phyloP scores from a whole-genome alignment of 1,140 invertebrate species.

The Probaryconus sp. region DNA sequence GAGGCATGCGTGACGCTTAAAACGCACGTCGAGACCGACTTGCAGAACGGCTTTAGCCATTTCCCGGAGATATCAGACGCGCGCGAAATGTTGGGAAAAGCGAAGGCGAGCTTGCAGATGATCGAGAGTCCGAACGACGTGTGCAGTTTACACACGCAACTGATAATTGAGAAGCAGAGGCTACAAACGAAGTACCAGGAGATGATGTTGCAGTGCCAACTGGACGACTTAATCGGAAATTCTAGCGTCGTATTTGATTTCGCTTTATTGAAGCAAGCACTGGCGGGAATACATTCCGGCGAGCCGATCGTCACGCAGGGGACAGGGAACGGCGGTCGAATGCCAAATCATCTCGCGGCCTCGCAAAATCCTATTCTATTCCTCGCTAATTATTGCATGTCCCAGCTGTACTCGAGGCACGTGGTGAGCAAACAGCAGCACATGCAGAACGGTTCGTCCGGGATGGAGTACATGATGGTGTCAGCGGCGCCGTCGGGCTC shows the following conservation, averaged over 20 bases:
- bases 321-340: conserved; percentile 74
- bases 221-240: conserved; percentile 84
- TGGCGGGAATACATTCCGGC: conserved; percentile 81
- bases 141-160: conserved; percentile 79
- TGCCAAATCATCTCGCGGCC: conserved; percentile 71
- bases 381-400: conserved; percentile 86
- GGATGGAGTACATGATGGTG: conserved; percentile 77
- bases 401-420: conserved; percentile 84
- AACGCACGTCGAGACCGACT: conserved; percentile 84
- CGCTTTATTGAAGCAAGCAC: conserved; percentile 81
- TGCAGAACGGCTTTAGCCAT: conserved; percentile 82
- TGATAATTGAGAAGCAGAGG: conserved; percentile 82
- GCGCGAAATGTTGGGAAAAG: conserved; percentile 81
- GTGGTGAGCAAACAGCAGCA: conserved; percentile 80
- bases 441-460: conserved; percentile 78
- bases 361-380: conserved; percentile 83
- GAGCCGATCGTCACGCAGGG: conserved; percentile 74
- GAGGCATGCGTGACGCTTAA: conserved; percentile 86
- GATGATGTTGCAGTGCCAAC: conserved; percentile 84
- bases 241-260: conserved; percentile 83
- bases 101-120: conserved; percentile 80
- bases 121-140: conserved; percentile 80
- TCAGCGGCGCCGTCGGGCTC: conserved; percentile 67
- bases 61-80: conserved; percentile 82
- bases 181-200: conserved; percentile 84